Conservation (phyloP, 2,797 vertebrate species). For the Phrynocephalus vlangalii region DNA sequence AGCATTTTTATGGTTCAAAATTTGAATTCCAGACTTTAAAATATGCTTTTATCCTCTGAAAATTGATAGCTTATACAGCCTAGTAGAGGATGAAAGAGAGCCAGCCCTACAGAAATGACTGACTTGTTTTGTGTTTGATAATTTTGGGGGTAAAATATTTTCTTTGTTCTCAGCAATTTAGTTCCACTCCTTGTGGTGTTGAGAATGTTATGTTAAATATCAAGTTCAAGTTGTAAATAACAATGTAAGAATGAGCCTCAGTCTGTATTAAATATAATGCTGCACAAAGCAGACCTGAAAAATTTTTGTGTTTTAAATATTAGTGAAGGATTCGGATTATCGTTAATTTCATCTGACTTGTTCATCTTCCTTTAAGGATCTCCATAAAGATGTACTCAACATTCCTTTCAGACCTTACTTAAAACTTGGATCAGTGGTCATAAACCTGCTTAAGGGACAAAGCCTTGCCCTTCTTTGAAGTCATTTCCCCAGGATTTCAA, state of each 20-base stretch:
- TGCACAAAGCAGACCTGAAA: constrained; percentile 67
- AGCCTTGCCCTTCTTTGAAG: constrained; percentile 80
- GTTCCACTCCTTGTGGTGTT: constrained; percentile 12
- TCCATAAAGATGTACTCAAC: constrained; percentile 73
- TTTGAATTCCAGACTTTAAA: constrained; percentile 60
- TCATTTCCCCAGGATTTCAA: constrained; percentile 77
- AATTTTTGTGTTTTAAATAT: constrained; percentile 52
- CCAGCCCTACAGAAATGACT: constrained; percentile 24
- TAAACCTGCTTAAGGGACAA: constrained; percentile 82
- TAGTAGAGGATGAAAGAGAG: background rate
- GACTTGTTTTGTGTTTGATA: constrained; percentile 35
- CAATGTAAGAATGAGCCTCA: background rate
- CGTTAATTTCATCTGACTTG: constrained; percentile 79
- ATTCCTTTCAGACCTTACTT: constrained; percentile 76
- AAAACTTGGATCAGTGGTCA: constrained; percentile 79
- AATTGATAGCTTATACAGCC: constrained; percentile 53
- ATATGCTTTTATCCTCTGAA: constrained; percentile 46
- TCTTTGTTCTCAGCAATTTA: constrained; percentile 40
- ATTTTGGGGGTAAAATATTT: constrained; percentile 46
- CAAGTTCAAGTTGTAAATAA: constrained; percentile 33
- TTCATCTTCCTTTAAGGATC: constrained; percentile 77
- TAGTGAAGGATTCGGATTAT: constrained; percentile 65
- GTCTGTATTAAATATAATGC: constrained; percentile 20
- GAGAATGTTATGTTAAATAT: constrained; percentile 32
- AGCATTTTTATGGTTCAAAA: constrained; percentile 60